Evolutionary conservation across 2,113 vertebrate species (phyloP).

Genomic region (Rafetus swinhoei): DNA sequence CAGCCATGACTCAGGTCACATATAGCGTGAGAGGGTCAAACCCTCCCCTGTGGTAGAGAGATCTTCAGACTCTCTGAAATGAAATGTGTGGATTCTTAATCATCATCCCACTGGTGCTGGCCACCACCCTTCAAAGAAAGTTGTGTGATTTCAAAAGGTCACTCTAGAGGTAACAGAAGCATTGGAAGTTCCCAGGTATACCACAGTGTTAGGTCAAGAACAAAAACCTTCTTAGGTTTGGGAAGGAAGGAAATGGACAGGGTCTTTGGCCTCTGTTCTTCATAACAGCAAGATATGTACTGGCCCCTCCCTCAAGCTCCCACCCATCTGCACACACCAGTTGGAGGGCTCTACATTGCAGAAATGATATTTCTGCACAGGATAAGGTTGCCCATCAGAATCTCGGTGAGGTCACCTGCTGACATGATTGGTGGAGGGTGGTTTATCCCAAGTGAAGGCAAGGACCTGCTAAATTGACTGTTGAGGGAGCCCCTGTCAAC

Average conservation of each 20-base stretch:
- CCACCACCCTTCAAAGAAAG: background rate
- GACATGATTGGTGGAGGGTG: background rate
- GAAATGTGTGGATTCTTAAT: background rate
- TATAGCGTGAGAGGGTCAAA: background rate
- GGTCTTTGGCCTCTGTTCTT: background rate
- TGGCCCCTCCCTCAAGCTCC: rapidly evolving
- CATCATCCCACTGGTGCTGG: background rate
- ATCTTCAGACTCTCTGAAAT: background rate
- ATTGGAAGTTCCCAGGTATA: background rate
- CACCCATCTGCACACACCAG: background rate
- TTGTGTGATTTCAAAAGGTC: background rate
- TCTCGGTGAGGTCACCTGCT: background rate
- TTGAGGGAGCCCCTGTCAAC: no score
- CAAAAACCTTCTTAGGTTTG: background rate
- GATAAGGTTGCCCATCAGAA: background rate
- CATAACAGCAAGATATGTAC: background rate
- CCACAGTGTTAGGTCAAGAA: background rate
- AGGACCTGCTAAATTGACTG: background rate
- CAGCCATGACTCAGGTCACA: background rate
- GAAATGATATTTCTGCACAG: background rate
- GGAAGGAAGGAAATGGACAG: background rate
- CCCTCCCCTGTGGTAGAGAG: background rate
- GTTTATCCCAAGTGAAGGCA: background rate
- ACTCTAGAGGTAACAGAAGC: background rate
- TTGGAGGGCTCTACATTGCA: background rate